phyloP scores from a whole-genome alignment of 2,888 invertebrate genomes.

The Diplazon laetatorius region DNA sequence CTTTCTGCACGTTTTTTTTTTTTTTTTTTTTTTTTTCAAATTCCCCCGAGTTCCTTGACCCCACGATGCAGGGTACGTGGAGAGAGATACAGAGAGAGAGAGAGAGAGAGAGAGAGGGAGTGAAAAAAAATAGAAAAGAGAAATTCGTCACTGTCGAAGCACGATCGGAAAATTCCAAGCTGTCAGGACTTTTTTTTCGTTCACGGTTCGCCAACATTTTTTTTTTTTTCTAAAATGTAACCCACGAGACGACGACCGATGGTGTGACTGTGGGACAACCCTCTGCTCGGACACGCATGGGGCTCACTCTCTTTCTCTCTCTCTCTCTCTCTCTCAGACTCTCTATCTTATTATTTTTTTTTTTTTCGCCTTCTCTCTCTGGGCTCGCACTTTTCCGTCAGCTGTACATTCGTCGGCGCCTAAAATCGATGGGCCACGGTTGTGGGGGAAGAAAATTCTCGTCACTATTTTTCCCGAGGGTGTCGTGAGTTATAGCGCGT shows the following conservation, averaged over 20 bases:
- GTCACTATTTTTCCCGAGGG: conserved; percentile 2
- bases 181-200: conserved; percentile 32
- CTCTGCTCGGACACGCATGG: conserved; percentile 28
- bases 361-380: no score
- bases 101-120: conserved; percentile 11
- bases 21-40: no score
- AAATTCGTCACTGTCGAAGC: conserved; percentile 39
- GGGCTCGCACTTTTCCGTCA: conserved; percentile 7
- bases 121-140: conserved; percentile 9
- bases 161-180: conserved; percentile 39
- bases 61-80: not conserved
- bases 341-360: no score
- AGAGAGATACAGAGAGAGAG: not conserved
- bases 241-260: no score
- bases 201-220: conserved; percentile 35
- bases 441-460: conserved; percentile 19
- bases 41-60: conserved; percentile 22
- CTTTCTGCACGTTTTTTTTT: no score
- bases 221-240: conserved; percentile 35
- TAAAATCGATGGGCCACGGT: conserved; percentile 21
- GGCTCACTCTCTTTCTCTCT: conserved; percentile 21
- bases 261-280: no score
- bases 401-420: conserved; percentile 7
- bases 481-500: conserved; percentile 7
- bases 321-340: no score